These are phyloP conservation scores for Wasmannia auropunctata DNA, from an alignment of 1,140 invertebrate species.

Conservation along the genomic window DNA sequence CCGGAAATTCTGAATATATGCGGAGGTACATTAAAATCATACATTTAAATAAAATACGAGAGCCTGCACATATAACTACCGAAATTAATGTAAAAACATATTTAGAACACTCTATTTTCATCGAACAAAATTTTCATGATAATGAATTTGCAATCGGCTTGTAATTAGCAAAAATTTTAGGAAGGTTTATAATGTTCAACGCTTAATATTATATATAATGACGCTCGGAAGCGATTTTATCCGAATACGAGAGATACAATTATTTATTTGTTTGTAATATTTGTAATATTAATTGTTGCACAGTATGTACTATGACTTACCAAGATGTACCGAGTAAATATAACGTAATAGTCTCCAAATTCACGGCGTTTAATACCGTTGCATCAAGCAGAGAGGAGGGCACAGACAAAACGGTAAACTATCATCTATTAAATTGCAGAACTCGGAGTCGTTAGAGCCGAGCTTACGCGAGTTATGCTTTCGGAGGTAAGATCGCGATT, in stretches of 20 bases:
- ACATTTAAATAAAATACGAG: slow-evolving; percentile 18
- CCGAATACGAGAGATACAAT: background rate
- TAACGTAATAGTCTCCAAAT: slow-evolving; percentile 28
- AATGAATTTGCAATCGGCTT: background rate
- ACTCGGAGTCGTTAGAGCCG: slow-evolving; percentile 54
- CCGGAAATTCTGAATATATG: background rate
- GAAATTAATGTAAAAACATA: background rate
- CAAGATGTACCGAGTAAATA: slow-evolving; percentile 2
- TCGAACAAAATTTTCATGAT: background rate
- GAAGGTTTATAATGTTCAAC: background rate
- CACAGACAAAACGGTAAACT: slow-evolving; percentile 57
- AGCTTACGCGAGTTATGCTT: slow-evolving; percentile 56
- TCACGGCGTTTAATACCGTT: slow-evolving; percentile 36
- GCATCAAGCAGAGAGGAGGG: slow-evolving; percentile 18
- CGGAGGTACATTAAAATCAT: background rate
- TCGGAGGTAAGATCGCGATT: slow-evolving; percentile 57
- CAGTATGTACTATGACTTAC: background rate
- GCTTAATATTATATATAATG: slow-evolving; percentile 6
- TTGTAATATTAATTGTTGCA: background rate
- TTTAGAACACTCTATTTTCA: background rate
- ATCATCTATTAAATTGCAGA: slow-evolving; percentile 59
- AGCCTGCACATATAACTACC: background rate
- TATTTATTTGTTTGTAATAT: background rate
- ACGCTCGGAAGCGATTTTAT: background rate
- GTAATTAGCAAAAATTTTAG: background rate